phyloP scores from a whole-genome alignment of 2,797 vertebrate species.

The Lemur catta region DNA sequence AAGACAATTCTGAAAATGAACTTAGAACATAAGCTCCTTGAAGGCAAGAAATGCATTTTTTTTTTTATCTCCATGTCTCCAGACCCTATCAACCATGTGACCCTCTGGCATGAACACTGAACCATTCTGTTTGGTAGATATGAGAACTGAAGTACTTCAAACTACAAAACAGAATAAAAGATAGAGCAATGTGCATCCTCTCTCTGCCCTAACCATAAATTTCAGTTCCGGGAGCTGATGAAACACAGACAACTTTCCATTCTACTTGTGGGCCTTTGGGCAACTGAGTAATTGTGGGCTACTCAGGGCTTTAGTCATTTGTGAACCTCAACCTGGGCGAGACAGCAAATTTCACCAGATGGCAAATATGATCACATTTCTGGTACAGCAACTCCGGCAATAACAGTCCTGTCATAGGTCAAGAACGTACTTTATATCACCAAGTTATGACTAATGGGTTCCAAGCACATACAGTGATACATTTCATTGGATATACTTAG shows the following conservation, averaged over 20 bases:
- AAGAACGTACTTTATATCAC: slow-evolving; percentile 54
- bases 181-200: not conserved
- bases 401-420: slow-evolving; percentile 63
- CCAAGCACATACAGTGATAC: not conserved
- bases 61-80: not conserved
- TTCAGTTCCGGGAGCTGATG: not conserved
- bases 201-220: not conserved
- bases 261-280: not conserved
- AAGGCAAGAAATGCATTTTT: not conserved
- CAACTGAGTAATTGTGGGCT: slow-evolving; percentile 59
- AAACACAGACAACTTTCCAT: slow-evolving; percentile 22
- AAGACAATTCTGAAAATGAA: not conserved
- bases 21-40: not conserved
- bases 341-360: slow-evolving; percentile 60
- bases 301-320: slow-evolving; percentile 57
- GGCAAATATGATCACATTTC: slow-evolving; percentile 61
- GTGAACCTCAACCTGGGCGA: slow-evolving; percentile 59
- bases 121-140: not conserved
- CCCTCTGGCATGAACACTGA: not conserved
- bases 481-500: not conserved
- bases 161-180: not conserved
- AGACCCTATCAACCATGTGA: not conserved
- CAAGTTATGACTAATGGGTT: slow-evolving; percentile 57
- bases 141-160: not conserved
- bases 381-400: slow-evolving; percentile 29